Evolutionary conservation across 2,113 vertebrate genomes (phyloP), one percentile per base, ranked within the genome.

Genomic region (Ophthalmolycus amberensis): DNA sequence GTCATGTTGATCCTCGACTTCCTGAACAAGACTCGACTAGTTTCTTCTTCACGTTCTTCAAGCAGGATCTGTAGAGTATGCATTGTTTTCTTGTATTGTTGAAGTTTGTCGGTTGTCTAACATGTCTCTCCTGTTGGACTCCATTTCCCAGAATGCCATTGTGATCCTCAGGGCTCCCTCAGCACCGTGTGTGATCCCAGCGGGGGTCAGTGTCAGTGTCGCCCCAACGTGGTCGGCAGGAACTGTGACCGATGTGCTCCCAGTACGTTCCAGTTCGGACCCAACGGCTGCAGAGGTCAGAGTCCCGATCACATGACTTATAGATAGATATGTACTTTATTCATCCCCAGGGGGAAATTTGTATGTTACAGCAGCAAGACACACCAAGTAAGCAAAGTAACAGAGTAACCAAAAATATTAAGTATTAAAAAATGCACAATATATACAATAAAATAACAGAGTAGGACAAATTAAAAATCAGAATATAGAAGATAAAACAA

Each of bases 141-240:
- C 2, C 22, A 1, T 88, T 88, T 84, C 79, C 76, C 93, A 99
- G 98, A 96, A 34, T 99, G 98, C 90, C 94, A 96, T 63, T 99
- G 98, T 66, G 96, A 99, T 91, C 97, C 96, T 0, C 98, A 99
- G 91, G 98, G 98, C 29, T 99, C 98, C 0, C 89, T 99, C 70
- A 99, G 98, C 89, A 97, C 96, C 0, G 96, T 99, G 77, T 99
- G 98, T 0, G 95, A 99, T 76, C 95, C 98, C 62, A 97, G 52
- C 0, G 98, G 98, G 67, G 98, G 98, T 32, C 97, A 98, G 85
- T 99, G 98, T 87, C 96, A 95, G 72, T 99, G 98, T 85, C 97
- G 97, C 0, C 95, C 95, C 4, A 97, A 98, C 0, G 96, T 99
- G 5, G 95, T 96, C 0, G 98, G 98, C 68, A 96, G 97, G 74